phyloP scores from a whole-genome alignment of 2,797 vertebrate species.

The Sciurus vulgaris region DNA sequence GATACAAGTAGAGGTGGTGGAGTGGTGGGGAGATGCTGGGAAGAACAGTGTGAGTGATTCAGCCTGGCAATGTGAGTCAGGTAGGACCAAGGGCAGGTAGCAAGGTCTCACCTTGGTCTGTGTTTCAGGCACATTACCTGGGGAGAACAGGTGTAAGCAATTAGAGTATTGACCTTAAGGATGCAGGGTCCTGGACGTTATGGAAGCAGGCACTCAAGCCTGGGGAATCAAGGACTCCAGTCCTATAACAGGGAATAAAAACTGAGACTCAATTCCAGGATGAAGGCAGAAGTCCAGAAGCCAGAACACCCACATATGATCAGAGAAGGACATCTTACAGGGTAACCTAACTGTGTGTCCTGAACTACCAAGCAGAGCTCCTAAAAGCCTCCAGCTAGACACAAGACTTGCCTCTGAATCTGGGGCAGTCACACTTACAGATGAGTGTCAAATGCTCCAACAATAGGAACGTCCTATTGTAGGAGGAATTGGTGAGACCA shows the following conservation, averaged over 20 bases:
- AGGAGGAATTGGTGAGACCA: background rate
- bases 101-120: background rate
- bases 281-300: constrained; percentile 43
- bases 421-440: background rate
- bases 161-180: background rate
- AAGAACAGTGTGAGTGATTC: background rate
- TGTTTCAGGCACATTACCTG: background rate
- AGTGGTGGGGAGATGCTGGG: background rate
- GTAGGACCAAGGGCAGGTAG: background rate
- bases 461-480: background rate
- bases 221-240: background rate
- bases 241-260: background rate
- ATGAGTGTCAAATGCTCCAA: background rate
- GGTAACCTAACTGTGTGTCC: background rate
- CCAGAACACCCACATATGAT: background rate
- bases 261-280: background rate
- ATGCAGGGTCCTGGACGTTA: background rate
- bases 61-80: background rate
- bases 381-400: background rate
- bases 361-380: background rate
- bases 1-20: background rate
- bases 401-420: constrained; percentile 2
- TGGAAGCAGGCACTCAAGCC: background rate
- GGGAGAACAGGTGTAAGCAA: background rate
- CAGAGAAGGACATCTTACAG: background rate